Evolutionary conservation across 1,140 invertebrate species (phyloP), one percentile per base, ranked within the genome.

Genomic region (Sesamia nonagrioides): DNA sequence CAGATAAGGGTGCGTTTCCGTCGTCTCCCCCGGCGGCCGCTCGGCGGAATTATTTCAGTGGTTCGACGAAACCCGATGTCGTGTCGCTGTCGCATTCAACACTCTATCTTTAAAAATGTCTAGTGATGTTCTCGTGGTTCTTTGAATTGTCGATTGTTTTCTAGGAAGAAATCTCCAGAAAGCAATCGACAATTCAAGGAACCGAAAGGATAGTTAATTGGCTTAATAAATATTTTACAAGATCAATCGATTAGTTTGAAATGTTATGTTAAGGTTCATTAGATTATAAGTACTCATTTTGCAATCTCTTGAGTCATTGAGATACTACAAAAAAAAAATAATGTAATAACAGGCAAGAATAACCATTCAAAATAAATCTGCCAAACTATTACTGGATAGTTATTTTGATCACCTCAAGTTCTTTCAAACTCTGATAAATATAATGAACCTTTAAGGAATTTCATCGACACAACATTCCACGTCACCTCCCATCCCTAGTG

Each of bases 1-100:
- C 81, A 92, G 93, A 95, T 95, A 95, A 95, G 93, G 89, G 90
- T 89, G 91, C 88, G 91, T 93, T 95, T 95, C 93, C 93, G 92
- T 78, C 88, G 89, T 85, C 82, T 84, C 85, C 88, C 89, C 81
- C 83, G 84, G 79, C 72, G 68, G 87, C 85, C 84, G 84, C 75
- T 40, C 81, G 54, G 63, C 78, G 86, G 90, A 94, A 92, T 95
- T 95, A 95, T 95, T 95, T 95, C 89, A 90, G 88, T 84, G 88
- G 82, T 93, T 92, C 91, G 88, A 92, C 90, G 78, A 91, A 89
- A 90, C 89, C 88, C 89, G 89, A 88, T 89, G 93, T 91, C 90
- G 89, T 86, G 87, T 85, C 85, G 85, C 89, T 92, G 89, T 92
- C 92, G 88, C 82, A 92, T 94, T 94, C 93, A 93, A 89, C 91